These are phyloP conservation scores for Ochotona curzoniae DNA, from an alignment of 2,113 vertebrate genomes.

Conservation along the genomic window DNA sequence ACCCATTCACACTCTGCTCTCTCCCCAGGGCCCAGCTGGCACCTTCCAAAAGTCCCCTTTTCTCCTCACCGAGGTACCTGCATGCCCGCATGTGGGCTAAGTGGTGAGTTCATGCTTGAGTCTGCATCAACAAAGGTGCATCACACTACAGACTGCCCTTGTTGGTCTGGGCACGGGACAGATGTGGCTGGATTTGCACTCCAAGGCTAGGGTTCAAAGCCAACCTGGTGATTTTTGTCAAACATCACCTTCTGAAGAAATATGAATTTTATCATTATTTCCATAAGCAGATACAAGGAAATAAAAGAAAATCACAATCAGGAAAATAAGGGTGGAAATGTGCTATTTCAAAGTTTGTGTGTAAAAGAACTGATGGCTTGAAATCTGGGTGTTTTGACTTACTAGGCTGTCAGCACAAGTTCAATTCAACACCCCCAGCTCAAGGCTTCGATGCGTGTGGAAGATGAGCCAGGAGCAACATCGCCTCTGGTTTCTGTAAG, in stretches of 20 bases:
- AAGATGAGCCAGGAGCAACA: background rate
- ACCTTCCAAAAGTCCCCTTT: too few relatives aligned
- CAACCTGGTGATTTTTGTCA: background rate
- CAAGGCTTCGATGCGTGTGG: background rate
- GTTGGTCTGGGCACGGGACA: too few relatives aligned
- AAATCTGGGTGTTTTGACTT: background rate
- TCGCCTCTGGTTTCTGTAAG: background rate
- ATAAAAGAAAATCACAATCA: background rate
- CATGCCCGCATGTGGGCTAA: too few relatives aligned
- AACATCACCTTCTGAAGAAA: background rate
- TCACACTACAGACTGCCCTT: too few relatives aligned
- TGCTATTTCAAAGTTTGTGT: background rate
- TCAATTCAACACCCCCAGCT: too few relatives aligned
- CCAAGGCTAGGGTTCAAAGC: too few relatives aligned
- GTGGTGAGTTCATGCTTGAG: too few relatives aligned
- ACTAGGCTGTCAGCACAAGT: background rate
- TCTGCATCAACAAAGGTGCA: too few relatives aligned
- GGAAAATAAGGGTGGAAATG: background rate
- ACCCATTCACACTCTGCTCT: too few relatives aligned
- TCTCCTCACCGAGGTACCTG: too few relatives aligned
- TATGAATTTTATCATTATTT: background rate
- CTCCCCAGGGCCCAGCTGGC: too few relatives aligned
- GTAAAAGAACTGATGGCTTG: background rate
- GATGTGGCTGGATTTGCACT: too few relatives aligned
- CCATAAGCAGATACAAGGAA: background rate